Conservation (phyloP, 1,140 invertebrate genomes). For the Sitobion miscanthi region DNA sequence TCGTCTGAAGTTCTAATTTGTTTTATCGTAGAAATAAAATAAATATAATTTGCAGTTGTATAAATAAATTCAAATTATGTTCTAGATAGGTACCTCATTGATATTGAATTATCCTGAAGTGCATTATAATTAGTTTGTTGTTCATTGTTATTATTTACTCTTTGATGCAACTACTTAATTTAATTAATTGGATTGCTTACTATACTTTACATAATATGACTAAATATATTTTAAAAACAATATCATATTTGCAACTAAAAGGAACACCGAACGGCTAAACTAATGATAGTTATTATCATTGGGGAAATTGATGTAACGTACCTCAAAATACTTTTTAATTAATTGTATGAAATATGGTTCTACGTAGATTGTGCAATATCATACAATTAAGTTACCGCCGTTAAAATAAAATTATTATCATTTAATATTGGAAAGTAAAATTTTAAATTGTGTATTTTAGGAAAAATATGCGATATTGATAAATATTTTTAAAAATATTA, state of each 20-base stretch:
- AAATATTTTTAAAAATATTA: conserved; percentile 3
- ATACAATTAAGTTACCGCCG: background rate
- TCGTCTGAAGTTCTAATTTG: background rate
- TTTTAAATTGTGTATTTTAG: background rate
- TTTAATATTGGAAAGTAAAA: background rate
- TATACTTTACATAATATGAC: background rate
- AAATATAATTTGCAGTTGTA: background rate
- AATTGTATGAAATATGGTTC: background rate
- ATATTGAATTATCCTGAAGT: background rate
- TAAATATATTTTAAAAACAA: background rate
- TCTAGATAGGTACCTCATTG: background rate
- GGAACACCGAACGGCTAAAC: background rate
- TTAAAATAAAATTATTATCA: background rate
- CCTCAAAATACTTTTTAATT: background rate
- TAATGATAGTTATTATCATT: background rate
- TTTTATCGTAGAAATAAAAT: background rate
- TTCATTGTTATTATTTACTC: background rate
- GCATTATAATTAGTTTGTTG: background rate
- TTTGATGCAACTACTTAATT: background rate
- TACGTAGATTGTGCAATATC: background rate
- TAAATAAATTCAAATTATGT: background rate
- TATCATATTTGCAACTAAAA: background rate
- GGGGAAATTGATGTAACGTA: background rate
- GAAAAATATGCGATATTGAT: background rate
- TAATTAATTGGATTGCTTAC: background rate